Evolutionary conservation across 30 jellyfish, hydroid and myxozoan species (phyloP), one percentile per base, ranked within the genome.

Genomic region (Cassiopea xamachana): DNA sequence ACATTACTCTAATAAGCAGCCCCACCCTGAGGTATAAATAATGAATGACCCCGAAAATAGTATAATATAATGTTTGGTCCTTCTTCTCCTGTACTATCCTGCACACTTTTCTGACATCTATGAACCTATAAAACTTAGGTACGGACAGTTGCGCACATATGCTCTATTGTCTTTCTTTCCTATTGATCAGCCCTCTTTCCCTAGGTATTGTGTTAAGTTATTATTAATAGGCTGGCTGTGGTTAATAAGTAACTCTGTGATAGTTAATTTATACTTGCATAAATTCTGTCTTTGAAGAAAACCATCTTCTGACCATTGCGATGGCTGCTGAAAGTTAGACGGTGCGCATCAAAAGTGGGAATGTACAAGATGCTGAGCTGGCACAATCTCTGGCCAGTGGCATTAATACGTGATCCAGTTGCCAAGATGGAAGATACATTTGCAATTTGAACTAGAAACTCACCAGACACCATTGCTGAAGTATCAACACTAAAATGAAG

Each of bases 351-450:
- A 2, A 71, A 12, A 18, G 18, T 17, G 15, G 80, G 80, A n/a
- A 71, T 2, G 55, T 16, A 71, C 16, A 71, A 71, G 51, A 19
- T 71, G 50, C n/a, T 19, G 51, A 71, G 39, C 55, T 8, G 3
- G 55, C 80, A 71, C 2, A 71, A 39, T 2, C 58, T n/a, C 55
- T 18, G 55, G 55, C 75, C 92, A 72, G 70, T 12, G 49, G 43
- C 84, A 64, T 51, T 76, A 46, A 79, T 44, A 1, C 89, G 81
- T 14, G 84, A 48, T 13, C 94, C 94, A 8, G 94, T 62, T 6
- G 84, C 77, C 15, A 19, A 4, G 0, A n/a, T 46, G 15, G 69
- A 46, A 10, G 89, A 60, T 70, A 87, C 94, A 16, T 50, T 59
- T 17, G 84, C 87, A 68, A 79, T 67, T 1, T 12, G 27, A 27